These are phyloP conservation scores for Hydrozoanthus gracilis DNA, from an alignment of 92 coral and sea anemone species.

Conservation along the genomic window DNA sequence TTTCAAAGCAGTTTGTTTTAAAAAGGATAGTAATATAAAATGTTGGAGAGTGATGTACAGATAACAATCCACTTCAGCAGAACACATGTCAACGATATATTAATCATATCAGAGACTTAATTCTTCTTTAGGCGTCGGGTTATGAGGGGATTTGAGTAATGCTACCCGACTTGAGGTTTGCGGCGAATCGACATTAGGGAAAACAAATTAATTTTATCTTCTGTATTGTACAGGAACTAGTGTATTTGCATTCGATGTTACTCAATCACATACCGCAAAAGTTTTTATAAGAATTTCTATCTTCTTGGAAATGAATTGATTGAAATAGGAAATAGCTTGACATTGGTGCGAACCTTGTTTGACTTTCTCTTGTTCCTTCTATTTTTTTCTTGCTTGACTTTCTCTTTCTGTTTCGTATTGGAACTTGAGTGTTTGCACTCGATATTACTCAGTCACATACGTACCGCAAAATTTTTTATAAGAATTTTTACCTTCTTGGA, in stretches of 20 bases:
- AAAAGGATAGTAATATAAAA: too few species aligned
- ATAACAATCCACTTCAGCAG: neutral
- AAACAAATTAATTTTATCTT: conserved; percentile 28
- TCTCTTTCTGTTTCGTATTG: too few species aligned
- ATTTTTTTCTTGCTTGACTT: too few species aligned
- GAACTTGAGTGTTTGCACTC: too few species aligned
- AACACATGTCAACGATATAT: neutral
- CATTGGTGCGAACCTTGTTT: neutral
- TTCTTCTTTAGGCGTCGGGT: neutral
- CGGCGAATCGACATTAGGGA: neutral
- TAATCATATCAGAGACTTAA: neutral
- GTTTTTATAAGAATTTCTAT: neutral
- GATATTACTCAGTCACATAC: too few species aligned
- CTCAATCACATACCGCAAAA: conserved; percentile 22
- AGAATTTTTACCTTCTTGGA: too few species aligned
- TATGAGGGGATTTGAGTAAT: neutral
- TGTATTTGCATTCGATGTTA: conserved; percentile 20
- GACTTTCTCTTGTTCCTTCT: too few species aligned
- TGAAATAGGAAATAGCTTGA: neutral
- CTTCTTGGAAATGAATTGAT: neutral
- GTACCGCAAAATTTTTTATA: too few species aligned
- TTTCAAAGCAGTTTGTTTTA: too few species aligned
- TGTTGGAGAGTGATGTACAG: neutral
- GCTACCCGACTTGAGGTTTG: conserved; percentile 30
- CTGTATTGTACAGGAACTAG: neutral